Percentiles rank a stretch among this genome's conserved stretches.
Conservation (phyloP, 2,888 invertebrate genomes). For the Piscicola geometra region DNA sequence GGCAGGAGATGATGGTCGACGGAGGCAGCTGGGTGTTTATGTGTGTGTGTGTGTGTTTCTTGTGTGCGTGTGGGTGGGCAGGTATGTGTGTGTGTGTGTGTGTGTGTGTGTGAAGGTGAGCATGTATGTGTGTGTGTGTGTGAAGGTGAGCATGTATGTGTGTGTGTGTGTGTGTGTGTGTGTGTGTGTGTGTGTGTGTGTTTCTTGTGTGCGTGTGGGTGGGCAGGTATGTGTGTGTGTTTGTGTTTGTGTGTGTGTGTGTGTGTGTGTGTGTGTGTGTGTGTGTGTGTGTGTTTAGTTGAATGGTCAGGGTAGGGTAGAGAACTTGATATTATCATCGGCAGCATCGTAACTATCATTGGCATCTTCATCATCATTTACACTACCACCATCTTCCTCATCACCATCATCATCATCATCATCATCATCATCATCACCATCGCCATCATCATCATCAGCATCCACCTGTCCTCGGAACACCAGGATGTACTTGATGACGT, state of each 20-base stretch:
- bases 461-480: conserved; percentile 77
- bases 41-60: not conserved
- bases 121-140: not conserved
- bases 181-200: not conserved
- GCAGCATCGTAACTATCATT: no score
- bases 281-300: no score
- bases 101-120: not conserved
- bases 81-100: not conserved
- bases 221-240: conserved; percentile 66
- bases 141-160: not conserved
- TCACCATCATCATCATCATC: not conserved
- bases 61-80: not conserved
- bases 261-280: not conserved
- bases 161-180: not conserved
- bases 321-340: conserved; percentile 14
- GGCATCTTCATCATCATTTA: not conserved
- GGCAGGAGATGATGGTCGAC: conserved; percentile 68
- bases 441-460: not conserved
- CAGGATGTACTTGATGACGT: conserved; percentile 91
- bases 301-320: not conserved
- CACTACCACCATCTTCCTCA: conserved; percentile 33
- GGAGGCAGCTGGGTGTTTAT: conserved; percentile 63
- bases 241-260: conserved; percentile 39
- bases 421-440: not conserved
- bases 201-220: conserved; percentile 60